These are phyloP conservation scores for Neopelma chrysocephalum DNA, from an alignment of 2,797 vertebrate genomes.

Conservation along the genomic window DNA sequence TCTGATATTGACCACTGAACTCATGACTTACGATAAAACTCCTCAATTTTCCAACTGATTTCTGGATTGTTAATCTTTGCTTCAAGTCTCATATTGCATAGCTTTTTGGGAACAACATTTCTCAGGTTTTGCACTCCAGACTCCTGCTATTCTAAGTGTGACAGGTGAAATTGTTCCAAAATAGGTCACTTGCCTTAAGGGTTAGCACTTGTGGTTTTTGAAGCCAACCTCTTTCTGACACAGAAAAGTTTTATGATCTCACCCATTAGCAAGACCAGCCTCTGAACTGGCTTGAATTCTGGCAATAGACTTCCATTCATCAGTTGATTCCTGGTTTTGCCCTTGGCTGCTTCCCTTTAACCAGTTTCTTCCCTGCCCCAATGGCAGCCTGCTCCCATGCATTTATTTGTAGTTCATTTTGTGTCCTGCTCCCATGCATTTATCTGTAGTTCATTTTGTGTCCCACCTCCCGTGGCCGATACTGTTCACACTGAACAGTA, in stretches of 20 bases:
- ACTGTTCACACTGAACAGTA: not conserved
- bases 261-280: not conserved
- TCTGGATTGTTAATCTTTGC: not conserved
- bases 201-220: not conserved
- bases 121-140: not conserved
- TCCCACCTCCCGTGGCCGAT: not conserved
- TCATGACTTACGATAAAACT: not conserved
- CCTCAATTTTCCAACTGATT: not conserved
- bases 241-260: not conserved
- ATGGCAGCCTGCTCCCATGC: accelerated
- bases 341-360: not conserved
- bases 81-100: not conserved
- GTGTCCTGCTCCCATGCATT: no score
- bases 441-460: not conserved
- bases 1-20: not conserved
- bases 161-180: not conserved
- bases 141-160: not conserved
- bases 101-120: not conserved
- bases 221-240: not conserved
- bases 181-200: not conserved
- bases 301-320: not conserved
- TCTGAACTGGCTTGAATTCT: not conserved
- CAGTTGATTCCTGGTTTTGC: not conserved
- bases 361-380: not conserved
- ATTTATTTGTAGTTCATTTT: no score